These are phyloP conservation scores for Caenorhabditis macrosperma DNA, from an alignment of 2,888 invertebrate genomes.

Conservation along the genomic window DNA sequence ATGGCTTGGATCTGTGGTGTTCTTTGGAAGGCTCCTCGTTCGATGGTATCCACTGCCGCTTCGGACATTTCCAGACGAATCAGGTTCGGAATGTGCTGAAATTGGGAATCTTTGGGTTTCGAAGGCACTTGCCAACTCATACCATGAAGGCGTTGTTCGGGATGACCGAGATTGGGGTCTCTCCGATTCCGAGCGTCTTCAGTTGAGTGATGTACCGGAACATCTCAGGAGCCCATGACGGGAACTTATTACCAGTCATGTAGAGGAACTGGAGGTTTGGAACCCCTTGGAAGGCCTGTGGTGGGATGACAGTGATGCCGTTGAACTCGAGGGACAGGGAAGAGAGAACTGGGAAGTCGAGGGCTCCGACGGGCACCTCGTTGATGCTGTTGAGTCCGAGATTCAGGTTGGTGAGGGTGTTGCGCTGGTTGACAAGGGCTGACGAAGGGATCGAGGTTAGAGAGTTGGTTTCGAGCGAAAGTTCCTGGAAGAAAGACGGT, in stretches of 20 bases:
- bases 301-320: conserved; percentile 77
- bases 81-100: conserved; percentile 77
- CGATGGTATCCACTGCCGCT: conserved; percentile 79
- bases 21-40: conserved; percentile 79
- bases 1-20: conserved; percentile 79
- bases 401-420: conserved; percentile 78
- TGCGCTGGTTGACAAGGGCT: conserved; percentile 74
- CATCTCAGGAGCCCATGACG: conserved; percentile 79
- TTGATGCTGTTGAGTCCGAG: conserved; percentile 78
- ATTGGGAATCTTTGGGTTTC: conserved; percentile 4
- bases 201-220: conserved; percentile 78
- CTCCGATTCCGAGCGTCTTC: conserved; percentile 79
- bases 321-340: conserved; percentile 80
- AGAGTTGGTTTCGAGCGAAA: conserved; percentile 79
- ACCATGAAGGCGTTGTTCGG: conserved; percentile 79
- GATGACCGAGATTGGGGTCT: conserved; percentile 79
- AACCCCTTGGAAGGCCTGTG: conserved; percentile 78
- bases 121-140: not conserved
- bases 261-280: conserved; percentile 80
- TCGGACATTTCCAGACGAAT: conserved; percentile 80
- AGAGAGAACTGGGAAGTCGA: conserved; percentile 79
- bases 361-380: conserved; percentile 77
- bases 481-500: conserved; percentile 68
- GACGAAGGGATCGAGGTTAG: conserved; percentile 76
- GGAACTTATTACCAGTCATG: conserved; percentile 80